Evolutionary conservation across 2,888 invertebrate genomes (phyloP).

Genomic region (Chymomyza procnemis): DNA sequence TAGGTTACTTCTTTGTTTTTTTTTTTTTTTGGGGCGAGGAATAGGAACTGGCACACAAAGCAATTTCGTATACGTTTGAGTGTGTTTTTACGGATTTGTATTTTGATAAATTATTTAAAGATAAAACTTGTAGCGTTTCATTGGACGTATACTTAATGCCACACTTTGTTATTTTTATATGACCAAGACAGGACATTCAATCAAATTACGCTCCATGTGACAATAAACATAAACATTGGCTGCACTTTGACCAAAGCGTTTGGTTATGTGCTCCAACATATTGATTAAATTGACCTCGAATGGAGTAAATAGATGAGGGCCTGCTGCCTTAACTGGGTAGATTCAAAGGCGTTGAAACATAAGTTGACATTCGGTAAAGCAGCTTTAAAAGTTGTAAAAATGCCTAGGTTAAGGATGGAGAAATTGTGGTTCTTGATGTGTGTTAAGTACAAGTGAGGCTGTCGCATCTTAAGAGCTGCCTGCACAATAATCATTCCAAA

Average conservation of each 20-base stretch:
- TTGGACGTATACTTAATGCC: conserved; percentile 19
- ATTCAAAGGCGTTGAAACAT: neutral
- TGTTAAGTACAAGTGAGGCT: too few species aligned
- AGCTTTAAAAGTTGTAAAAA: too few species aligned
- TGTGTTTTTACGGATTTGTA: conserved; percentile 43
- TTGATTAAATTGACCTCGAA: conserved; percentile 24
- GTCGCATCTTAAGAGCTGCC: too few species aligned
- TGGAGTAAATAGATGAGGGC: neutral
- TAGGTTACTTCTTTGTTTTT: neutral
- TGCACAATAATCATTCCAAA: too few species aligned
- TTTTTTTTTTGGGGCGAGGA: too few species aligned
- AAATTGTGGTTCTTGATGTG: too few species aligned
- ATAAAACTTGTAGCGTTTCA: conserved; percentile 55
- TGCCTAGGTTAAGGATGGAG: too few species aligned
- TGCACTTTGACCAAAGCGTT: neutral
- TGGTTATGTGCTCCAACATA: conserved; percentile 1
- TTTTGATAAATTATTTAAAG: conserved; percentile 69
- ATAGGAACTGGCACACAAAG: neutral
- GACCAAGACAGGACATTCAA: conserved; percentile 37
- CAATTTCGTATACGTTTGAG: neutral
- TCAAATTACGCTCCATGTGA: conserved; percentile 45
- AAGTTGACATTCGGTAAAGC: too few species aligned
- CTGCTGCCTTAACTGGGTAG: neutral
- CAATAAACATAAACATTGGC: conserved; percentile 44
- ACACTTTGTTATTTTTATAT: conserved; percentile 14